Base-by-base conservation (phyloP, 2,113 vertebrate species). In the Leuciscus idus region DNA sequence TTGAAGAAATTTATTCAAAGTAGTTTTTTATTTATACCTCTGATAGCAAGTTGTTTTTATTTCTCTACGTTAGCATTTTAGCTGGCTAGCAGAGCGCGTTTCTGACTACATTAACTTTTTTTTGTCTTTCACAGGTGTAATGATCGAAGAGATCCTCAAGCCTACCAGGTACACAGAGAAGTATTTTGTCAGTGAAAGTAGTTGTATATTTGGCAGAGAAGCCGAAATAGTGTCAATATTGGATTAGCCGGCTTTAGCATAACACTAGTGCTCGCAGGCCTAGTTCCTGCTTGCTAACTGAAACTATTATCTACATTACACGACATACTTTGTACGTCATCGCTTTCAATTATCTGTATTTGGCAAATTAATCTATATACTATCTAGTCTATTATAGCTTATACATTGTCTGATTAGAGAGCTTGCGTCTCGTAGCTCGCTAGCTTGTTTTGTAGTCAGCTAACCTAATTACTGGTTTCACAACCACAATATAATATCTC, bases 111-210 rank as follows among this genome's bases (percentile, higher is more conserved):
- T 66, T 85, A 55, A 88, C 55, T 87, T 46, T 66, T 46, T 46
- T 46, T 68, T 85, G 83, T 92, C 75, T 94, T 90, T 94, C 92
- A 57, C 92, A 99, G 98, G 97, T 97, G 97, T 95, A 98, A 96
- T 96, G 97, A 98, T 93, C 97, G 97, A 97, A 98, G 96, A 96
- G 97, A 98, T 96, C 95, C 97, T 74, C 97, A 99, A 94, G 95
- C 97, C 95, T 98, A 97, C 95, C 98, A 98, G 96, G 98, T 98
- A 97, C 89, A 86, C 15, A 30, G 6, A 30, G 15, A 46, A 4
- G 12, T 48, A 62, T n/a, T 30, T 7, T 17, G 13, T 9, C 61
- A 10, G 3, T 6, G 23, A 46, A 43, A 39, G 39, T 21, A 36
- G 19, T 39, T 26, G 33, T 11, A 28, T 57, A 4, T 59, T 64